These are phyloP conservation scores for Donacobius atricapilla DNA, from an alignment of 2,113 vertebrate species.

Conservation along the genomic window DNA sequence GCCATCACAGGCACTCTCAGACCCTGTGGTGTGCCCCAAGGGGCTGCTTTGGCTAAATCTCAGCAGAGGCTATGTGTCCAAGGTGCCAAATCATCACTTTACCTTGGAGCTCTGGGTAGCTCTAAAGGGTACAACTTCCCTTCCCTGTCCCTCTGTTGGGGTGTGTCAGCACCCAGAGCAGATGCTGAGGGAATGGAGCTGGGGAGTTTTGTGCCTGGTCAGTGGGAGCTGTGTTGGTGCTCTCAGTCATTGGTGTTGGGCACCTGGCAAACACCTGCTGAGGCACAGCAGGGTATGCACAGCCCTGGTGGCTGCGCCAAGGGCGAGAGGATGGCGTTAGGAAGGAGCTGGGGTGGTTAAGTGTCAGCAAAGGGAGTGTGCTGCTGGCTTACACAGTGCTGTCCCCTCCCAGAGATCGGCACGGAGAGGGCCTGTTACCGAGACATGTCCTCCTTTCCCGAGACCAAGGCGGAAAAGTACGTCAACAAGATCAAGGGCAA, in stretches of 20 bases:
- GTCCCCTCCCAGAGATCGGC: constrained; percentile 83
- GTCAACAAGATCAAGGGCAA: constrained; percentile 96
- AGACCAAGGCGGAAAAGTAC: constrained; percentile 97
- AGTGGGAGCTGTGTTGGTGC: accelerated
- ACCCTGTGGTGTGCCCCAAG: accelerated
- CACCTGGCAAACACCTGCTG: accelerated
- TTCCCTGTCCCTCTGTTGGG: background rate
- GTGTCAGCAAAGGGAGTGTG: background rate
- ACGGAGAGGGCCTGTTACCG: constrained; percentile 93
- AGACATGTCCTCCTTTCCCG: constrained; percentile 98
- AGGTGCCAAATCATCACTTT: background rate
- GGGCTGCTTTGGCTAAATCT: background rate
- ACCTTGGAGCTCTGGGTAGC: background rate
- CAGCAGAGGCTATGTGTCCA: background rate
- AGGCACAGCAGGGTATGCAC: background rate
- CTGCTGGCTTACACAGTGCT: background rate
- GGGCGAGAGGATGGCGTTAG: background rate
- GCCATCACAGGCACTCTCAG: background rate
- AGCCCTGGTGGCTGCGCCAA: background rate
- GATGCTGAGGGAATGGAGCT: background rate
- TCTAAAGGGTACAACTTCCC: background rate
- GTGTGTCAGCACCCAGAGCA: background rate
- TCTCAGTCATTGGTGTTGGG: background rate
- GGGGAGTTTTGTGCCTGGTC: accelerated
- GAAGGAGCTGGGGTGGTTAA: background rate